phyloP scores from a whole-genome alignment of 2,113 vertebrate genomes.

The Promerops cafer region DNA sequence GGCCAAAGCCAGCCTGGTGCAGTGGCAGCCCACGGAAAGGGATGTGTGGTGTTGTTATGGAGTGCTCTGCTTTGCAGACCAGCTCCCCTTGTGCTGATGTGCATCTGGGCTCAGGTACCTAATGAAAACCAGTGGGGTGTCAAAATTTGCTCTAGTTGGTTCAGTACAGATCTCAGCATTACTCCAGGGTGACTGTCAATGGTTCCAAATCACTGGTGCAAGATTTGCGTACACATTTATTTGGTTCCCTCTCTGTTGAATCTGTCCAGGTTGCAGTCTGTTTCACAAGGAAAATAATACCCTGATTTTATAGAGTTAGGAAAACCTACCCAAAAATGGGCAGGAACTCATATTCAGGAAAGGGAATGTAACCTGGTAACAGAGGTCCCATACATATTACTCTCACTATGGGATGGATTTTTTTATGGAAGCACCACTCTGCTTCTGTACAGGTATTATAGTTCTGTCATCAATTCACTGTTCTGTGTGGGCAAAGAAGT shows the following conservation, averaged over 20 bases:
- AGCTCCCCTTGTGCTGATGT: neutral
- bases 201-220: neutral
- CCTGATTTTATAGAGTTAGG: neutral
- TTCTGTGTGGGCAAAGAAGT: neutral
- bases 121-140: neutral
- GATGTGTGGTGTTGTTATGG: accelerated
- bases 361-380: neutral
- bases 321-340: neutral
- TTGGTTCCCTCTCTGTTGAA: neutral
- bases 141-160: neutral
- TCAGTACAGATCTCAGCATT: neutral
- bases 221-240: neutral
- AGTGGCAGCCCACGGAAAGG: neutral
- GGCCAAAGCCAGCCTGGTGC: neutral
- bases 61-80: neutral
- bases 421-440: neutral
- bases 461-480: neutral
- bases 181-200: neutral
- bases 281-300: neutral
- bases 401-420: neutral
- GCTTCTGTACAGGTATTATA: neutral
- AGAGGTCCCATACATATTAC: neutral
- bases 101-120: neutral
- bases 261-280: neutral
- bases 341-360: neutral